Conservation (phyloP, 2,113 vertebrate species). For the Propithecus coquereli region DNA sequence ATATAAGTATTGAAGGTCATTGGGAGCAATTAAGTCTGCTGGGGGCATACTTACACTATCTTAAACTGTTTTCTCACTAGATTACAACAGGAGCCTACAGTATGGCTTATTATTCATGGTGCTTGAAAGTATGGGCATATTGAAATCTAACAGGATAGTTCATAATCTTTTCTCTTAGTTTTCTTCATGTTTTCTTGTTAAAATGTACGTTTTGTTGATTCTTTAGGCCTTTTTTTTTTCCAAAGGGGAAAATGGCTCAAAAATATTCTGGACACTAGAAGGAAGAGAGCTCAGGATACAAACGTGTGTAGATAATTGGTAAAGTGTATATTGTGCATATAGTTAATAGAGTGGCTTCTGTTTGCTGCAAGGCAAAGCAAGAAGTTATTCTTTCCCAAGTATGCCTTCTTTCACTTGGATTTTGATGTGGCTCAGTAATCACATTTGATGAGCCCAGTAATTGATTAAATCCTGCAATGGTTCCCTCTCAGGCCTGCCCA, state of each 20-base stretch:
- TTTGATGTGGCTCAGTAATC: slow-evolving; percentile 44
- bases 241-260: background rate
- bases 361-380: background rate
- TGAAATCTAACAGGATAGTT: background rate
- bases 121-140: background rate
- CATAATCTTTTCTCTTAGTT: background rate
- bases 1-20: background rate
- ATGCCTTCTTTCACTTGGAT: slow-evolving; percentile 11
- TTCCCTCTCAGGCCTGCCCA: background rate
- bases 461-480: slow-evolving; percentile 40
- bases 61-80: background rate
- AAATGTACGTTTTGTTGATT: background rate
- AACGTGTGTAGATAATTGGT: background rate
- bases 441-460: slow-evolving; percentile 45
- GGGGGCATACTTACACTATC: background rate
- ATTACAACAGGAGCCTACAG: background rate
- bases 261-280: background rate
- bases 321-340: background rate
- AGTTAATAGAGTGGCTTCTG: background rate
- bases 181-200: background rate
- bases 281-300: background rate
- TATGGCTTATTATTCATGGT: background rate
- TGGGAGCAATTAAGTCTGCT: background rate
- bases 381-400: background rate
- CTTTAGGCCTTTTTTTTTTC: background rate